Evolutionary conservation across 2,797 vertebrate genomes (phyloP).

Genomic region (Xenopus petersii): DNA sequence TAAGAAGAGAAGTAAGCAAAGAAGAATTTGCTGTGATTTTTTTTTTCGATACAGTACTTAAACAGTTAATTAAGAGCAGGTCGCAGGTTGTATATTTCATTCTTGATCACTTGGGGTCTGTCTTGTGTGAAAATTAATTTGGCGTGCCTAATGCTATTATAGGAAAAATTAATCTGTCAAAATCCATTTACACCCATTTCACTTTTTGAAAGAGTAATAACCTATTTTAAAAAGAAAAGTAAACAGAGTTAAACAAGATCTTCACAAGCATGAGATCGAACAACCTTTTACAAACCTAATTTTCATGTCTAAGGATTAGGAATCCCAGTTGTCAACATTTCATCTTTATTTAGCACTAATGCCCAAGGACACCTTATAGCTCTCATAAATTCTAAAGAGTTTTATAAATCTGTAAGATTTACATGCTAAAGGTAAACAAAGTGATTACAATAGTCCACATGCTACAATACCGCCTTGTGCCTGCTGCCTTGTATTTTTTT

Average conservation of each 20-base stretch:
- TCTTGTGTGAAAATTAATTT: conserved; percentile 56
- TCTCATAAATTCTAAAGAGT: too few relatives aligned
- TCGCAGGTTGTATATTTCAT: conserved; percentile 49
- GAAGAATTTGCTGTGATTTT: conserved; percentile 15
- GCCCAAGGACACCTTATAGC: neutral
- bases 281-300: neutral
- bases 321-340: neutral
- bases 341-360: neutral
- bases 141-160: conserved; percentile 55
- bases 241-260: neutral
- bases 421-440: too few relatives aligned
- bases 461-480: too few relatives aligned
- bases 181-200: conserved; percentile 54
- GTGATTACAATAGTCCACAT: too few relatives aligned
- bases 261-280: neutral
- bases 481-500: too few relatives aligned
- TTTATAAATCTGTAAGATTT: too few relatives aligned
- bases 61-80: conserved; percentile 51
- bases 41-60: conserved; percentile 46
- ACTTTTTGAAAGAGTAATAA: conserved; percentile 52
- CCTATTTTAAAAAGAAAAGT: conserved; percentile 34
- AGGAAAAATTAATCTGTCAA: conserved; percentile 55
- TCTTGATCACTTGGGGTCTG: conserved; percentile 56
- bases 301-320: neutral
- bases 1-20: conserved; percentile 7